Evolutionary conservation across 23 tunicate species (phyloP).

Genomic region (Trididemnum nubilum): DNA sequence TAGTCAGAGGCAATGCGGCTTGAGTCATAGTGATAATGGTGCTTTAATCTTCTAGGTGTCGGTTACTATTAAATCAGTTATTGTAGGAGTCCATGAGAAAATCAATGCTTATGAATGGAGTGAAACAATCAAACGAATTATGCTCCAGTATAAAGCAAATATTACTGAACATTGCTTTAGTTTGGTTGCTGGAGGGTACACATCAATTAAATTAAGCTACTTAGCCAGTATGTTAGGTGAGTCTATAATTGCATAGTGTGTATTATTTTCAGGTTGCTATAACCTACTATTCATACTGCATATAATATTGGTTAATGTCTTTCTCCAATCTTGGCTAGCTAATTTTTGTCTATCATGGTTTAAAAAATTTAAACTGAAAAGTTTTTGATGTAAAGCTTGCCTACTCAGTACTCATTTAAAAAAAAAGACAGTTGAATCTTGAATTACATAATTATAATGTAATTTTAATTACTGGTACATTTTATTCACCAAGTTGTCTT

Average conservation of each 20-base stretch:
- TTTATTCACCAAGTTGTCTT: too few species aligned
- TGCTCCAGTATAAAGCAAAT: constrained; percentile 35
- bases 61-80: too few species aligned
- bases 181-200: constrained; percentile 62
- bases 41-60: too few species aligned
- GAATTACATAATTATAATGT: too few species aligned
- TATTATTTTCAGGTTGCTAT: background rate
- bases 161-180: constrained; percentile 46
- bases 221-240: constrained; percentile 49
- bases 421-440: too few species aligned
- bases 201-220: constrained; percentile 32
- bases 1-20: too few species aligned
- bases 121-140: constrained; percentile 33
- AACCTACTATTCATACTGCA: background rate
- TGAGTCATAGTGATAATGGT: too few species aligned
- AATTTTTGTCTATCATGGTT: too few species aligned
- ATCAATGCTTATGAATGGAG: constrained; percentile 60
- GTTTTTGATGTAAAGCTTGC: too few species aligned
- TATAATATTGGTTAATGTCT: background rate
- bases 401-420: too few species aligned
- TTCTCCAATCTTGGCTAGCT: background rate
- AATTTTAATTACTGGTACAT: too few species aligned
- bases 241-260: background rate
- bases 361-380: too few species aligned
- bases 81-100: constrained; percentile 42